Percentiles rank a stretch among this genome's conserved stretches.
Evolutionary conservation across 92 coral and sea anemone species (phyloP).

Genomic region (Bergia puertoricense): DNA sequence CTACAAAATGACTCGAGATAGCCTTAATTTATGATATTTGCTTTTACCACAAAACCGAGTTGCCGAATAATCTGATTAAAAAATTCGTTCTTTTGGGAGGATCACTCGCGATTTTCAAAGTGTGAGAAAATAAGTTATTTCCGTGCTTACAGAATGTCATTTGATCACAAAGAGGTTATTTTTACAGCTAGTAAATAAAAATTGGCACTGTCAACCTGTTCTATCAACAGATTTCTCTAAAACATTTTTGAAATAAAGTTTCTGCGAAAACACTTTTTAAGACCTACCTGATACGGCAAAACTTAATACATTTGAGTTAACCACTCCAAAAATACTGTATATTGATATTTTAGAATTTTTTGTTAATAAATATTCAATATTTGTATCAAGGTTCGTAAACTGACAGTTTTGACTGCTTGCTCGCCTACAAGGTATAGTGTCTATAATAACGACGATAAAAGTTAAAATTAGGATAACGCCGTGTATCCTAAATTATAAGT

Average conservation of each 20-base stretch:
- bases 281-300: not conserved
- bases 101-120: not conserved
- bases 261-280: not conserved
- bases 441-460: not conserved
- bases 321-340: conserved; percentile 8
- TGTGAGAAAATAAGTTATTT: not conserved
- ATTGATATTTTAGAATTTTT: conserved; percentile 6
- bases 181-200: not conserved
- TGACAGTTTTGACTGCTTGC: conserved; percentile 16
- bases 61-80: not conserved
- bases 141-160: conserved; percentile 5
- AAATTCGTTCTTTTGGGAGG: not conserved
- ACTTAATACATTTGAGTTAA: not conserved
- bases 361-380: conserved; percentile 27
- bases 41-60: not conserved
- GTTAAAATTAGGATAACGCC: conserved; percentile 24
- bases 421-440: not conserved
- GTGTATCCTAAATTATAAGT: conserved; percentile 39
- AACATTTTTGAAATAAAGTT: not conserved
- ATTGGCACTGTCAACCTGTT: not conserved
- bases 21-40: not conserved
- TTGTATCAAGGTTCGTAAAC: conserved; percentile 27
- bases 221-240: conserved; percentile 2
- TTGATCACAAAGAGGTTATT: conserved; percentile 24
- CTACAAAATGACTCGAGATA: not conserved